These are phyloP conservation scores for Melanerpes formicivorus DNA, from an alignment of 2,113 vertebrate genomes.

Conservation along the genomic window DNA sequence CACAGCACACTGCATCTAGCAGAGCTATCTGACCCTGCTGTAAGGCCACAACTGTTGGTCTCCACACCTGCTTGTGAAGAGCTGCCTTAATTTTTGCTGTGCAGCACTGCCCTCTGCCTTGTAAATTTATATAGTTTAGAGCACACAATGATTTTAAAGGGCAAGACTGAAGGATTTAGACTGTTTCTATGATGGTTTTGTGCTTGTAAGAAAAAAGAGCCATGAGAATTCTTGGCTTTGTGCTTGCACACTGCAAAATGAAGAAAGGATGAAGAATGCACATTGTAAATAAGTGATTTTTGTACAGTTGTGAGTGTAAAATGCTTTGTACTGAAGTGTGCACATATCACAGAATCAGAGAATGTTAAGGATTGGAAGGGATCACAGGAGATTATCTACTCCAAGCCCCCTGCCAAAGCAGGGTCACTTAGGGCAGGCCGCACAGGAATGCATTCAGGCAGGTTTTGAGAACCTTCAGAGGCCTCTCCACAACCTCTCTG, in stretches of 20 bases:
- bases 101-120: slow-evolving; percentile 29
- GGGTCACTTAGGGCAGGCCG: too few species aligned
- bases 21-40: rapidly evolving
- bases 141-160: neutral
- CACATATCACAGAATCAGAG: too few species aligned
- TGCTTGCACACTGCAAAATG: neutral
- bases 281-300: neutral
- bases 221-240: neutral
- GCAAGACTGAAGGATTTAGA: neutral
- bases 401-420: too few species aligned
- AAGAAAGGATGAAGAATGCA: neutral
- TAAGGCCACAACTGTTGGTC: rapidly evolving
- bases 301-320: neutral
- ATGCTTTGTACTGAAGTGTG: neutral
- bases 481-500: too few species aligned
- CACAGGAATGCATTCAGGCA: too few species aligned
- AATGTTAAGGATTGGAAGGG: too few species aligned
- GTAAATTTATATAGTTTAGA: neutral
- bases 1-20: neutral
- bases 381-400: too few species aligned
- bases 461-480: too few species aligned
- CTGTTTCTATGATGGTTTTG: neutral
- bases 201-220: neutral
- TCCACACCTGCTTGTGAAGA: neutral
- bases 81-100: neutral